Conservation (phyloP, 2,888 invertebrate species). For the Heliconius ismenius region DNA sequence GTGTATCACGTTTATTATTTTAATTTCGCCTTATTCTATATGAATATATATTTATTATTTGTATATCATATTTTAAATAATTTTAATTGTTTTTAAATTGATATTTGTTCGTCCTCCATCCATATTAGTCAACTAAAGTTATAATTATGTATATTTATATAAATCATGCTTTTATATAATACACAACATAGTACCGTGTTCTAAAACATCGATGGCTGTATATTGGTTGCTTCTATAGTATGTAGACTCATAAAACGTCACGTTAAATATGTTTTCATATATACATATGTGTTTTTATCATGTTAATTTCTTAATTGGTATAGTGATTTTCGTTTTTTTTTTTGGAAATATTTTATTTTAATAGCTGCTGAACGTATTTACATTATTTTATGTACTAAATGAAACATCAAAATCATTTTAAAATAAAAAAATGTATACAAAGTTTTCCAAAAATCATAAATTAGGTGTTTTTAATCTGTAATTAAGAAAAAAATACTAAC, state of each 20-base stretch:
- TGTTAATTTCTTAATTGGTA: background rate
- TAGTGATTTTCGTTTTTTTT: background rate
- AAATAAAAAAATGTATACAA: background rate
- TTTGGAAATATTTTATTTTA: background rate
- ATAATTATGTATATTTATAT: slow-evolving; percentile 1
- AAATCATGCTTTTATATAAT: slow-evolving; percentile 18
- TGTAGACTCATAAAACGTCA: slow-evolving; percentile 10
- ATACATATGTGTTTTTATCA: background rate
- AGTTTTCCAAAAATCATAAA: background rate
- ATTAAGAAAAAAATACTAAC: background rate
- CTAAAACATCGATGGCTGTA: slow-evolving; percentile 19
- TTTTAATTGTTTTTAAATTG: background rate
- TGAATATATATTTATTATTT: background rate
- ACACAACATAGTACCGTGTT: slow-evolving; percentile 22
- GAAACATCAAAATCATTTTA: background rate
- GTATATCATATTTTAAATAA: background rate
- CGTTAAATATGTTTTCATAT: slow-evolving; percentile 5
- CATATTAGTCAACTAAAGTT: background rate
- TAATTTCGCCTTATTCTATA: background rate
- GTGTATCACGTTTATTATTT: background rate
- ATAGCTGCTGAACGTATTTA: slow-evolving; percentile 12
- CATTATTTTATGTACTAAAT: background rate
- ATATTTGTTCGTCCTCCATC: background rate
- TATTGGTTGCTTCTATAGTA: slow-evolving; percentile 23
- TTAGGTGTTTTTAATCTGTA: no score